Base-by-base conservation (phyloP, 2,888 invertebrate species). In the Pristionchus entomophagus region DNA sequence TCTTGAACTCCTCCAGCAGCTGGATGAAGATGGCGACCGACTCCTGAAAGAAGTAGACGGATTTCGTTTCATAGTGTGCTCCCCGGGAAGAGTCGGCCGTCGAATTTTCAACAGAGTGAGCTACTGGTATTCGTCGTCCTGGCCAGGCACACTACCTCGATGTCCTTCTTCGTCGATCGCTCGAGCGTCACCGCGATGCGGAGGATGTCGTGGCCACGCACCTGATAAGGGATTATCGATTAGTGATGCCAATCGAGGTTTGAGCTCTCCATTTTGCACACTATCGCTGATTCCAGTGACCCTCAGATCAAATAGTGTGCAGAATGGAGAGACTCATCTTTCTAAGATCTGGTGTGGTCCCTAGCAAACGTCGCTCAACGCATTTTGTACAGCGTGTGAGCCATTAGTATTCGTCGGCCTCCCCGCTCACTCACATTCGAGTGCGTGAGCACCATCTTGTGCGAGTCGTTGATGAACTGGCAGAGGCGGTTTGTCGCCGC, bases 391-490 rank as follows among this genome's bases (percentile, higher is more conserved):
- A n/a, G n/a, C n/a, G n/a, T n/a, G n/a, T n/a, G n/a, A n/a, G n/a
- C n/a, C n/a, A n/a, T n/a, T n/a, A n/a, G n/a, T n/a, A 14, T 19
- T n/a, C 26, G n/a, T 22, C 26, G 19, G 4, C 29, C 17, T 80
- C 26, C 26, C 19, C 6, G 22, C 5, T 81, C 32, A 32, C 81
- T 80, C 51, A 82, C 82, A 29, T n/a, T 45, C 17, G 90, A 87
- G 41, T 86, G 84, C 3, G 90, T 90, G 49, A 90, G 69, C 65
- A 87, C 77, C 38, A 90, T 56, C 51, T 87, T 85, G 73, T 85
- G 81, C 17, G 88, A 87, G 35, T 86, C 32, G 85, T 90, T 90
- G 26, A 90, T 78, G 86, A 86, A 87, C 35, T 86, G 80, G 78
- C 87, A 88, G 38, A 90, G 82, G 6, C 65, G 73, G 17, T 35